Percentiles rank a stretch among this genome's conserved stretches.
These are phyloP conservation scores for Rhinatrema bivittatum DNA, from an alignment of 2,797 vertebrate genomes.

Conservation along the genomic window DNA sequence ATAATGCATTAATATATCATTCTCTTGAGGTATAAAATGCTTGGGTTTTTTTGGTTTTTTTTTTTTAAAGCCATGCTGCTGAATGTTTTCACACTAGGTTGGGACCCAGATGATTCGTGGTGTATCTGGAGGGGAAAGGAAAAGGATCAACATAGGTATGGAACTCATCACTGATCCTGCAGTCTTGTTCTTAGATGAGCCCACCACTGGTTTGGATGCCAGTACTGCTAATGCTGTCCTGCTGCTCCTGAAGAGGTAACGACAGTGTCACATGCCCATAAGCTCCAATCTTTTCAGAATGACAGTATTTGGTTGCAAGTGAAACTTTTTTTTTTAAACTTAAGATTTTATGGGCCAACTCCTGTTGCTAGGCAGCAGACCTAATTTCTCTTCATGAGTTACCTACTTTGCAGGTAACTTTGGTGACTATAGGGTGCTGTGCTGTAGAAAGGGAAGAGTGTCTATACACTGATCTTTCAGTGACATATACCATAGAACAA, in stretches of 20 bases:
- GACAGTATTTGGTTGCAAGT: neutral
- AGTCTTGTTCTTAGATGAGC: conserved; percentile 89
- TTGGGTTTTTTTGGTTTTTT: too few relatives aligned
- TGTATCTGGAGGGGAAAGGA: conserved; percentile 88
- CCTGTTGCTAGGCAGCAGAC: too few relatives aligned
- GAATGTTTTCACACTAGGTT: conserved; percentile 61
- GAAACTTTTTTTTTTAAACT: neutral
- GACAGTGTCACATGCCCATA: neutral
- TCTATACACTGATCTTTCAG: too few relatives aligned
- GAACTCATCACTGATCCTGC: conserved; percentile 86
- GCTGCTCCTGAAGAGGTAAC: conserved; percentile 78
- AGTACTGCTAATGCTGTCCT: conserved; percentile 89
- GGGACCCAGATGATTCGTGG: conserved; percentile 80
- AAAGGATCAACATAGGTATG: conserved; percentile 92
- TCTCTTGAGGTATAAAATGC: too few relatives aligned
- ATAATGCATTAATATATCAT: too few relatives aligned
- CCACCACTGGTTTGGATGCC: conserved; percentile 86
- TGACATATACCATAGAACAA: too few relatives aligned
- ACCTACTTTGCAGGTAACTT: too few relatives aligned
- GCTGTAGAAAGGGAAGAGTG: too few relatives aligned
- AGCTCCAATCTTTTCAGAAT: neutral
- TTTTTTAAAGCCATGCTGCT: too few relatives aligned
- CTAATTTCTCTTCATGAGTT: neutral
- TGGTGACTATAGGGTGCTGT: too few relatives aligned
- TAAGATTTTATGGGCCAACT: too few relatives aligned